A percentile compares a stretch with the other conserved stretches of the same genome.
phyloP scores from a whole-genome alignment of 2,888 invertebrate species.

The Caenorhabditis auriculariae region DNA sequence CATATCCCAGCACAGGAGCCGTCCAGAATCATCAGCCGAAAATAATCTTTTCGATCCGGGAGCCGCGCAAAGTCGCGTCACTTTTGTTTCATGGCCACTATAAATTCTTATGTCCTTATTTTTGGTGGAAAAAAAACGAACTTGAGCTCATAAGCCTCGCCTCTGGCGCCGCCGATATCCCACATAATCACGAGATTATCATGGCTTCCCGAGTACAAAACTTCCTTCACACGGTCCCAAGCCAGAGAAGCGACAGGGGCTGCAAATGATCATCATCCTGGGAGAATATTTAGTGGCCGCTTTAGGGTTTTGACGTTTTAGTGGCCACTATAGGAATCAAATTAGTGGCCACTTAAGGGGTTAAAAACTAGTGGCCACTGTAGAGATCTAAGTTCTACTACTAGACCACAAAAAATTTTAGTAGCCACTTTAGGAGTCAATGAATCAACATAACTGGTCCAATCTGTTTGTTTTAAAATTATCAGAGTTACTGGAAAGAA shows the following conservation, averaged over 20 bases:
- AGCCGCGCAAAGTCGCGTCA: slow-evolving; percentile 84
- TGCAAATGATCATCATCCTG: slow-evolving; percentile 55
- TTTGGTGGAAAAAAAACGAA: slow-evolving; percentile 9
- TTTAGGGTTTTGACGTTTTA: no score
- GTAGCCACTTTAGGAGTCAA: no score
- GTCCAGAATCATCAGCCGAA: slow-evolving; percentile 87
- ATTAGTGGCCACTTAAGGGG: no score
- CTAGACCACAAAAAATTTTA: no score
- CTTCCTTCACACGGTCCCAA: slow-evolving; percentile 87
- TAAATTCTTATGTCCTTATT: slow-evolving; percentile 14
- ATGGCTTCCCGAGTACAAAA: slow-evolving; percentile 91
- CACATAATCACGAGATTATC: slow-evolving; percentile 94
- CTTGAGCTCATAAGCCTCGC: slow-evolving; percentile 87
- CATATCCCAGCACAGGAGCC: slow-evolving; percentile 93
- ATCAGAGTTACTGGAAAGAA: no score
- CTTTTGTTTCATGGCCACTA: slow-evolving; percentile 72
- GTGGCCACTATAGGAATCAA: no score
- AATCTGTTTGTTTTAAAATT: no score
- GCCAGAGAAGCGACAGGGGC: slow-evolving; percentile 81
- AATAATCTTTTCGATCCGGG: slow-evolving; percentile 78
- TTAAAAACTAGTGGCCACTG: no score
- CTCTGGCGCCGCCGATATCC: slow-evolving; percentile 96
- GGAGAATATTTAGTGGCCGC: background rate
- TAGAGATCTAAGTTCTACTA: no score
- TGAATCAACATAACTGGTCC: no score